These are phyloP conservation scores for Epistrophe eligans DNA, from an alignment of 2,888 invertebrate species.

Conservation along the genomic window DNA sequence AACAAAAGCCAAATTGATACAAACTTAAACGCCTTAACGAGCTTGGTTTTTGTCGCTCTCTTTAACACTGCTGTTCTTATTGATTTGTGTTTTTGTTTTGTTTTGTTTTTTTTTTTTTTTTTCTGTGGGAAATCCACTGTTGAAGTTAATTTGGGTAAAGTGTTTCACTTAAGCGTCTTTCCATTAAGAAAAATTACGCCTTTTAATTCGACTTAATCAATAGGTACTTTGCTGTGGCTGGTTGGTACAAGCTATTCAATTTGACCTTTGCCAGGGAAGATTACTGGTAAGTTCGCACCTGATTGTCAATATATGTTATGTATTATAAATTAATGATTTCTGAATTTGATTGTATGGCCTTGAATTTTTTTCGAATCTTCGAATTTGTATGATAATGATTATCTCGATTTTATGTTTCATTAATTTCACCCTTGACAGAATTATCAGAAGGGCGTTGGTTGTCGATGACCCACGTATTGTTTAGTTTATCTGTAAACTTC, in stretches of 20 bases:
- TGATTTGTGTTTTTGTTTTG: neutral
- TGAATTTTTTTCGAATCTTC: conserved; percentile 32
- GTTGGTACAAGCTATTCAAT: conserved; percentile 24
- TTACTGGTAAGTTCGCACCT: conserved; percentile 23
- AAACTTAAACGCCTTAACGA: conserved; percentile 16
- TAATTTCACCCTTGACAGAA: neutral
- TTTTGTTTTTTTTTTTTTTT: neutral
- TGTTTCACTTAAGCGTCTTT: conserved; percentile 37
- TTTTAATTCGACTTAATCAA: conserved; percentile 4
- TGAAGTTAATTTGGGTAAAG: conserved; percentile 35
- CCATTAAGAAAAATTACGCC: conserved; percentile 14
- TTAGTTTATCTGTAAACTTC: neutral
- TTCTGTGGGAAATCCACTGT: conserved; percentile 16
- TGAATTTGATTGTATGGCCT: conserved; percentile 48
- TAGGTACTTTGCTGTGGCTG: neutral
- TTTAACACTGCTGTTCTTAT: conserved; percentile 5
- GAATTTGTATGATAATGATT: conserved; percentile 28
- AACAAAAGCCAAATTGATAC: conserved; percentile 41
- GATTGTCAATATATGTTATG: conserved; percentile 13
- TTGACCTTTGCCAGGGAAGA: conserved; percentile 48
- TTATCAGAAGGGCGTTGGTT: conserved; percentile 29
- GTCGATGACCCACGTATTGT: neutral
- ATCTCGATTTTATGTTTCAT: conserved; percentile 13
- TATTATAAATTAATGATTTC: conserved; percentile 22
- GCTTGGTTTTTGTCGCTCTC: neutral